Evolutionary conservation across 2,888 invertebrate species (phyloP), one percentile per base, ranked within the genome.

Genomic region (Lepidocyrtinus sp.): DNA sequence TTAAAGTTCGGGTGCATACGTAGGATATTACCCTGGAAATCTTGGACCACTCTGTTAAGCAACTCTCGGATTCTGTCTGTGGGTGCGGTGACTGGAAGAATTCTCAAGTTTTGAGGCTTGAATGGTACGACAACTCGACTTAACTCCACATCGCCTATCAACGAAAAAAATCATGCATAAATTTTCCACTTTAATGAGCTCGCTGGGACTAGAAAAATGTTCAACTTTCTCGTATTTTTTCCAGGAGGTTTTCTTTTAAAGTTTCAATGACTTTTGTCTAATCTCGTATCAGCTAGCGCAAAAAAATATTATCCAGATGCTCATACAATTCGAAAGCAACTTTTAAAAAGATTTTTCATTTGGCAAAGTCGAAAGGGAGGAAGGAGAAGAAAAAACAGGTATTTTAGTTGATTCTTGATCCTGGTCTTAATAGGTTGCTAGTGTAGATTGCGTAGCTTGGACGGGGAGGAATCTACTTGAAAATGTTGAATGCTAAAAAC

Each of bases 71-170:
- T 82, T 64, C 86, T 81, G 77, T 86, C 86, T 15, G 86, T 86
- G 21, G 86, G 86, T 45, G 86, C 86, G 36, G 85, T 85, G 72
- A 86, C 86, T 50, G 86, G 86, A 61, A 86, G 81, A 65, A 86
- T 82, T 68, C 86, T 81, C 50, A 87, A 67, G 73, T 87, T 86
- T 82, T 86, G 85, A 9, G 86, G 85, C 64, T 86, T 86, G 84
- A 87, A 87, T 55, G 86, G 86, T 36, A 87, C 85, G 55, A 86
- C 85, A 21, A 85, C 85, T 69, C 85, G 82, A 68, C 86, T 85
- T 26, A 86, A 81, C 64, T 85, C 85, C 17, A 86, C 85, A 75
- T 86, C 82, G 21, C 87, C 86, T 86, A n/a, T n/a, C n/a, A n/a
- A n/a, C 22, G 15, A 73, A 69, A 7, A 24, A n/a, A n/a, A n/a